Evolutionary conservation across 2,797 vertebrate species (phyloP), one percentile per base, ranked within the genome.

Genomic region (Myotis myotis): DNA sequence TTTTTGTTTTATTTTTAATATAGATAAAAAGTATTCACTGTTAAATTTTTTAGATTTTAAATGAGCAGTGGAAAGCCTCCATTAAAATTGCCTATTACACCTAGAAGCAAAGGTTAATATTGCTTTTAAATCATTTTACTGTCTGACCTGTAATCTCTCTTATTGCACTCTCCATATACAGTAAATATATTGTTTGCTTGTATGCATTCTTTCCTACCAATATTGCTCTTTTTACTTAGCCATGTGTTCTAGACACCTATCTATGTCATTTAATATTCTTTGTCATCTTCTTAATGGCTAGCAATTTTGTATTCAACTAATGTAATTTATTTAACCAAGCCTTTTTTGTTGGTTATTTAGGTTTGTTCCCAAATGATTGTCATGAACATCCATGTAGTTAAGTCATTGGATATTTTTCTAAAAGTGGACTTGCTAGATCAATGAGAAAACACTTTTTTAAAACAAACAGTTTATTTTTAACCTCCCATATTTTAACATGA

Each of bases 31-130:
- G 5, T 57, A 49, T 53, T 89, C 12, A 60, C 60, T 91, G 66
- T 80, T 89, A 84, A 70, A 1, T 41, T 55, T 91, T 84, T 87
- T 70, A 70, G 15, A 76, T 79, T 93, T 95, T 51, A 94, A 88
- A 86, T 88, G 83, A 92, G 41, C 23, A 90, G 19, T 23, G 33
- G 44, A 95, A 93, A 38, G 33, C 23, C 36, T 70, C 55, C 64
- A 79, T 66, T 71, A 84, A 95, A 89, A 82, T 75, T 80, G 15
- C 20, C 57, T 55, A 51, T 80, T 68, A 80, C 28, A 79, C 74
- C 51, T 81, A 88, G n/a, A 86, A 97, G 66, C 13, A 83, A 84
- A 70, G 51, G 70, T 92, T 93, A 85, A 44, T 76, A 85, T 86
- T 96, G 96, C 44, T 78, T 62, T 20, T n/a, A 86, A 94, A 82